phyloP scores from a whole-genome alignment of 1,140 invertebrate genomes.

The Metopolophium dirhodum region DNA sequence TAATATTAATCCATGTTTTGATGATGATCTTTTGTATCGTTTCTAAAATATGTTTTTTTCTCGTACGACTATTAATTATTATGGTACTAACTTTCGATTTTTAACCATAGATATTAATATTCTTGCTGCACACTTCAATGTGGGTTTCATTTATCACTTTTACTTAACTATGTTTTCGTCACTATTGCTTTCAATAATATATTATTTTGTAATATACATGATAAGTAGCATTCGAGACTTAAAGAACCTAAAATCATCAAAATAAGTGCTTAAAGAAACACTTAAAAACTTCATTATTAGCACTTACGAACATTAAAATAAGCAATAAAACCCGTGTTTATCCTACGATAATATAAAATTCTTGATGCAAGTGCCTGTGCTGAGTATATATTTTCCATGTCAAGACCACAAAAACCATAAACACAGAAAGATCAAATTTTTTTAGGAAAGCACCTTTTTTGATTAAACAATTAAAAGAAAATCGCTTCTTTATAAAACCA shows the following conservation, averaged over 20 bases:
- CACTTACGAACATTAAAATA: background rate
- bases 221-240: background rate
- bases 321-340: background rate
- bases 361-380: background rate
- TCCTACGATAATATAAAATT: background rate
- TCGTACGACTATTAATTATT: background rate
- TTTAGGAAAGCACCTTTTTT: background rate
- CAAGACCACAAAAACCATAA: background rate
- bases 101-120: background rate
- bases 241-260: background rate
- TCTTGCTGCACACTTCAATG: background rate
- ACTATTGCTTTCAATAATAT: background rate
- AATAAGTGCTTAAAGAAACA: background rate
- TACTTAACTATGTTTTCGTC: background rate
- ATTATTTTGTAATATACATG: background rate
- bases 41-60: background rate
- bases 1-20: background rate
- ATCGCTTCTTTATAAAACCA: too few relatives aligned
- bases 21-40: background rate
- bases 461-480: too few relatives aligned
- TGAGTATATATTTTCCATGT: background rate
- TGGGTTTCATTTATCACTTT: background rate
- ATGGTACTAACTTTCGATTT: too few relatives aligned
- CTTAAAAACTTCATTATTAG: background rate
- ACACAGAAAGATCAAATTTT: background rate